Evolutionary conservation across 1,140 invertebrate species (phyloP).

Genomic region (Drosophila subpulchrella): DNA sequence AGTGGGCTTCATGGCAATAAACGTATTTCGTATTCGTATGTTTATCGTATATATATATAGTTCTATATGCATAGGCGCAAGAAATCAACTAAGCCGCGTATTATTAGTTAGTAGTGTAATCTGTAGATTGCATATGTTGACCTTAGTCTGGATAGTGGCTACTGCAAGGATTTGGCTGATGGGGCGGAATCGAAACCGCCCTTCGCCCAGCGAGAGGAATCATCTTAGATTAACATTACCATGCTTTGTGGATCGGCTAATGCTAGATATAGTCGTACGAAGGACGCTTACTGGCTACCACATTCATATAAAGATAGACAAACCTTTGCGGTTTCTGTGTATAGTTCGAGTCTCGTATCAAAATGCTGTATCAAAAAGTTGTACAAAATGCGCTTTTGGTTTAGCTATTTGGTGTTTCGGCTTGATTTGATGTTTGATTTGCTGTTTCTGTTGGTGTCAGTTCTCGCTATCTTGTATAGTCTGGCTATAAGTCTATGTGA

Average conservation of each 20-base stretch:
- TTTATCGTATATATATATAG: conserved; percentile 52
- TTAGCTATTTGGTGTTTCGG: conserved; percentile 37
- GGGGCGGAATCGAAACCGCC: background rate
- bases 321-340: conserved; percentile 26
- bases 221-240: conserved; percentile 28
- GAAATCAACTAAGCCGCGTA: conserved; percentile 71
- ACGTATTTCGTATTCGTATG: conserved; percentile 39
- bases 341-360: conserved; percentile 61
- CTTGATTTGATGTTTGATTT: conserved; percentile 24
- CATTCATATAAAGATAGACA: conserved; percentile 47
- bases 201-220: conserved; percentile 44
- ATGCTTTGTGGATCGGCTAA: conserved; percentile 15
- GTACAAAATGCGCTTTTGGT: conserved; percentile 59
- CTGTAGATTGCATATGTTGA: conserved; percentile 47
- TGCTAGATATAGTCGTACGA: conserved; percentile 34
- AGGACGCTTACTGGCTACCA: conserved; percentile 56
- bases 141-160: conserved; percentile 33
- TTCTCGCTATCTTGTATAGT: conserved; percentile 25
- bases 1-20: conserved; percentile 47
- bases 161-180: conserved; percentile 29
- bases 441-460: conserved; percentile 15
- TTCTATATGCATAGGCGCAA: conserved; percentile 51
- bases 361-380: conserved; percentile 67
- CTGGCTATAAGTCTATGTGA: conserved; percentile 67
- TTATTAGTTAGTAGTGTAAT: conserved; percentile 53